A percentile compares a stretch with the other conserved stretches of the same genome.
Evolutionary conservation across 2,797 vertebrate genomes (phyloP).

Genomic region (Neosilurus mollespiculum): DNA sequence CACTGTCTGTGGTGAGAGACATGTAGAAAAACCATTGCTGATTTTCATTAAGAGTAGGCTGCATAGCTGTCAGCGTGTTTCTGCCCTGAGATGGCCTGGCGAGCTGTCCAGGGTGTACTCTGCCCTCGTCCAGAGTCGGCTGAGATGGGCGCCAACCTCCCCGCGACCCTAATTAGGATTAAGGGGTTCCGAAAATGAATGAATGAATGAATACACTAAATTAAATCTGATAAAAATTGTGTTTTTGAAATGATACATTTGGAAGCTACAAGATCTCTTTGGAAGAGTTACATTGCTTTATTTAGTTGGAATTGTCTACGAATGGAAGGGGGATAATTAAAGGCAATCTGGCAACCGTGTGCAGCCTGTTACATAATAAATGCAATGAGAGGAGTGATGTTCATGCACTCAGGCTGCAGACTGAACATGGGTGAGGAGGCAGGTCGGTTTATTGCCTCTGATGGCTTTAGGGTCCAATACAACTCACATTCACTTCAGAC

Average conservation of each 20-base stretch:
- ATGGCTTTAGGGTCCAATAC: not conserved
- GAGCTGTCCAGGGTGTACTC: no score
- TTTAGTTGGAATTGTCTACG: not conserved
- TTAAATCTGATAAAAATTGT: no score
- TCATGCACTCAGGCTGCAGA: not conserved
- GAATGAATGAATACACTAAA: no score
- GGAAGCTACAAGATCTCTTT: not conserved
- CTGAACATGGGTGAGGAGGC: not conserved
- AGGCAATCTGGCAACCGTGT: not conserved
- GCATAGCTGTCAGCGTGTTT: no score
- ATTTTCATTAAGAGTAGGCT: no score
- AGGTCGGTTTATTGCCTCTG: not conserved
- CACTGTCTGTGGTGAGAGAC: no score
- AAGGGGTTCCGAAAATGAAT: no score
- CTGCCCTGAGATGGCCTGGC: no score
- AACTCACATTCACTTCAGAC: not conserved
- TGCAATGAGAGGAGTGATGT: not conserved
- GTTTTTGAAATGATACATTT: not conserved
- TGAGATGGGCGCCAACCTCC: no score
- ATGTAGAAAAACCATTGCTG: no score
- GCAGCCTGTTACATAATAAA: constrained; percentile 36
- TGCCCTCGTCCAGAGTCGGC: no score
- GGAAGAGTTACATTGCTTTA: not conserved
- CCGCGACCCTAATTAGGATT: no score
- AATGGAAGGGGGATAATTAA: not conserved